Conservation (phyloP, 2,888 invertebrate species). For the Penaeus monodon region DNA sequence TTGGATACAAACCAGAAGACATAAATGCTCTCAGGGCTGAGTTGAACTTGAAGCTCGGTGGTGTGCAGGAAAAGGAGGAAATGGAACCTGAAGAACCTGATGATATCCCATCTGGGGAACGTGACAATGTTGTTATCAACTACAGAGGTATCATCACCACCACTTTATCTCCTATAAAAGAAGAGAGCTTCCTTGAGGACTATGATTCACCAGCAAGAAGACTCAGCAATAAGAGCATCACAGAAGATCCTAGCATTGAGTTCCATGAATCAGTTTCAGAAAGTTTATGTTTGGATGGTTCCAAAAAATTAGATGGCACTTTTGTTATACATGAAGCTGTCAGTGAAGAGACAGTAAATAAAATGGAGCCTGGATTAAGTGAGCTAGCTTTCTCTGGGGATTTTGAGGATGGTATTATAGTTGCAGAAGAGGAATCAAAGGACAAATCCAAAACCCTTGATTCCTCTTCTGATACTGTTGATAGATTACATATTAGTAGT, state of each 20-base stretch:
- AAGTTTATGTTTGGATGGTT: background rate
- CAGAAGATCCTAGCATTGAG: conserved; percentile 61
- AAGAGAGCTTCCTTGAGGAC: conserved; percentile 71
- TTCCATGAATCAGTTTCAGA: conserved; percentile 41
- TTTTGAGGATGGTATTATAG: background rate
- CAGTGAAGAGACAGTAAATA: background rate
- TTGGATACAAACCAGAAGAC: conserved; percentile 60
- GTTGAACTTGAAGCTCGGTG: conserved; percentile 55
- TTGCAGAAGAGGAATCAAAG: background rate
- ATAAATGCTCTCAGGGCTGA: conserved; percentile 62
- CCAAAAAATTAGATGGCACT: background rate
- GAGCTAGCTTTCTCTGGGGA: background rate
- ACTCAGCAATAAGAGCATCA: conserved; percentile 59
- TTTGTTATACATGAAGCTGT: conserved; percentile 19
- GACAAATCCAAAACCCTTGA: background rate
- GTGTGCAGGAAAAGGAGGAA: conserved; percentile 33
- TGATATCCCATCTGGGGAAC: conserved; percentile 54
- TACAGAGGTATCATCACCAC: conserved; percentile 75
- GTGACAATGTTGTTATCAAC: conserved; percentile 66
- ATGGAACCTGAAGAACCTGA: conserved; percentile 40
- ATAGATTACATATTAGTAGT: conserved; percentile 2
- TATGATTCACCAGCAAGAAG: conserved; percentile 57
- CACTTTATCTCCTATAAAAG: conserved; percentile 76
- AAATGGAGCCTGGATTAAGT: background rate
- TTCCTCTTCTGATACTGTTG: background rate